These are phyloP conservation scores for Lepidothrix coronata DNA, from an alignment of 2,113 vertebrate genomes.

Conservation along the genomic window DNA sequence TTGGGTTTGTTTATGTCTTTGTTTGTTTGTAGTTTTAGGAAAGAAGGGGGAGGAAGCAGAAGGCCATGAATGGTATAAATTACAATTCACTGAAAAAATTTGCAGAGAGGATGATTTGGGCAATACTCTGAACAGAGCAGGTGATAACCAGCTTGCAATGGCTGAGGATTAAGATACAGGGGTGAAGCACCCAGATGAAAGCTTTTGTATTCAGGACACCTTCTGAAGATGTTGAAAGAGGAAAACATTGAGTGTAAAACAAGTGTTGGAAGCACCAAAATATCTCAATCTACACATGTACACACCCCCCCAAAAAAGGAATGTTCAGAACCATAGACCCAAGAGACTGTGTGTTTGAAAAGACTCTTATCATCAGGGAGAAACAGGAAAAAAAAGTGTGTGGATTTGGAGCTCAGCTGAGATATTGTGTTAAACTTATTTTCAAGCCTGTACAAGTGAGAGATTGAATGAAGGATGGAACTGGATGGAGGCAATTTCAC, in stretches of 20 bases:
- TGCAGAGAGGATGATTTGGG: not conserved
- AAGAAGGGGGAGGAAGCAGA: not conserved
- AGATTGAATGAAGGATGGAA: not conserved
- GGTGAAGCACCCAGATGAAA: not conserved
- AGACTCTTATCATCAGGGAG: not conserved
- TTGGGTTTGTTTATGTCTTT: not conserved
- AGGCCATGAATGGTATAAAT: not conserved
- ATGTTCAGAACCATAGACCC: not conserved
- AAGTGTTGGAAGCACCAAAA: not conserved
- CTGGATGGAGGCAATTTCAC: not conserved
- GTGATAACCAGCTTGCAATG: not conserved
- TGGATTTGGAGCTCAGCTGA: not conserved
- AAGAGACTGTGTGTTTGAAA: not conserved
- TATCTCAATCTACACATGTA: accelerated
- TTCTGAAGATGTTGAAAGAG: not conserved
- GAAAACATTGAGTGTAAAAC: not conserved
- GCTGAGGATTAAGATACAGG: not conserved
- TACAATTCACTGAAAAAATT: not conserved
- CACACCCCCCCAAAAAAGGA: not conserved
- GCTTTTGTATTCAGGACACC: not conserved
- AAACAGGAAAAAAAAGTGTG: not conserved
- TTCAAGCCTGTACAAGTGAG: not conserved
- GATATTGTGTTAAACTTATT: not conserved
- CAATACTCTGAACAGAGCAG: not conserved
- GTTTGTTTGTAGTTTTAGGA: not conserved